These are phyloP conservation scores for Myrmecobius fasciatus DNA, from an alignment of 2,113 vertebrate genomes.

Conservation along the genomic window DNA sequence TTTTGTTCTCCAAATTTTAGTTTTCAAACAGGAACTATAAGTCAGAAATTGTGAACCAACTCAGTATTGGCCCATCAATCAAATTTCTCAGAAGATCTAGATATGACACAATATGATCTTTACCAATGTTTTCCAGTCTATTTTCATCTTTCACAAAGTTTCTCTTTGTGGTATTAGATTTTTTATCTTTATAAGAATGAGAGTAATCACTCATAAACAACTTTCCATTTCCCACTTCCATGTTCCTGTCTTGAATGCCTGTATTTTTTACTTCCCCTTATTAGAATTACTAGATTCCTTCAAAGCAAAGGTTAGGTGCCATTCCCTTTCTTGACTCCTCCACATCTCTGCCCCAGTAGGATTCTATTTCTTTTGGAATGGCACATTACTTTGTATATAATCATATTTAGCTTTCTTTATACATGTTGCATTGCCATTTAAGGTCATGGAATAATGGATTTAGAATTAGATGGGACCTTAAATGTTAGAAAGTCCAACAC, in stretches of 20 bases:
- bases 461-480: neutral
- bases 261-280: neutral
- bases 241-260: neutral
- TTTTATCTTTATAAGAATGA: neutral
- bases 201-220: neutral
- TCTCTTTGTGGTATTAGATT: neutral
- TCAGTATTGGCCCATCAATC: neutral
- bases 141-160: neutral
- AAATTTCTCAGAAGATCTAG: neutral
- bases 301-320: neutral
- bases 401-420: neutral
- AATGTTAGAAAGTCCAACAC: neutral
- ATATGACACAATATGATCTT: neutral
- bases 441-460: neutral
- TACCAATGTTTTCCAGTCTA: neutral
- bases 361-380: neutral
- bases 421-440: too few relatives aligned
- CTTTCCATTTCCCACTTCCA: neutral
- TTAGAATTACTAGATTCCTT: neutral
- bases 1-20: neutral
- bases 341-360: neutral
- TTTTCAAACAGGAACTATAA: neutral
- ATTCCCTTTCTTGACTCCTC: neutral
- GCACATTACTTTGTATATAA: neutral
- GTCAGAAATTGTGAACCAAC: neutral